These are phyloP conservation scores for Sericinus montela DNA, from an alignment of 2,888 invertebrate genomes.

Conservation along the genomic window DNA sequence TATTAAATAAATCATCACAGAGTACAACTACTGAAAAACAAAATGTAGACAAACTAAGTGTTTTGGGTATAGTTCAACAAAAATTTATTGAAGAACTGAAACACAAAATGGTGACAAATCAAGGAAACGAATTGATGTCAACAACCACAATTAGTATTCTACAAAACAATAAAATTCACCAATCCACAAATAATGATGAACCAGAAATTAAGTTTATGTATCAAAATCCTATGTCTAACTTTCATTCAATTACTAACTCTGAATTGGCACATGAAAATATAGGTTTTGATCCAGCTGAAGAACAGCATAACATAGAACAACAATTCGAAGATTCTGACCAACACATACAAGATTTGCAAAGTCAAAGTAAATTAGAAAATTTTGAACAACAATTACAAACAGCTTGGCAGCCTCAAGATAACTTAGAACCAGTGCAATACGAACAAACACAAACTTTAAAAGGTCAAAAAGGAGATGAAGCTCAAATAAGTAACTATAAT, in stretches of 20 bases:
- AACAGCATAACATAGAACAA: slow-evolving; percentile 28
- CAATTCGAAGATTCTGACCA: slow-evolving; percentile 27
- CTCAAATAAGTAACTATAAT: background rate
- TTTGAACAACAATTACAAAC: slow-evolving; percentile 24
- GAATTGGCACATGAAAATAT: slow-evolving; percentile 10
- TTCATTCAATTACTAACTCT: slow-evolving; percentile 1
- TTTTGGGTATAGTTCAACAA: slow-evolving; percentile 2
- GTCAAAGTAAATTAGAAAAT: slow-evolving; percentile 16
- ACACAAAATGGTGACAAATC: background rate
- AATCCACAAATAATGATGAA: slow-evolving; percentile 1
- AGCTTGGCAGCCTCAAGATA: slow-evolving; percentile 23
- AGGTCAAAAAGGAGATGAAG: background rate
- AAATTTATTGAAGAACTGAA: background rate
- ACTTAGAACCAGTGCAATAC: slow-evolving; percentile 21
- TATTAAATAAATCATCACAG: slow-evolving; percentile 5
- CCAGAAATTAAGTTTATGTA: background rate
- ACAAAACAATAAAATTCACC: background rate
- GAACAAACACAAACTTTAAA: slow-evolving; percentile 24
- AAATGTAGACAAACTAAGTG: background rate
- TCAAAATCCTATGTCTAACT: background rate
- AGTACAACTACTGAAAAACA: background rate
- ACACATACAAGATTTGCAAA: slow-evolving; percentile 22
- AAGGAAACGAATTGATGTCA: background rate
- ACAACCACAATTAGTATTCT: background rate
- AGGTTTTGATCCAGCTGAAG: slow-evolving; percentile 9